Base-by-base conservation (phyloP, 2,113 vertebrate species). In the Podarcis muralis region DNA sequence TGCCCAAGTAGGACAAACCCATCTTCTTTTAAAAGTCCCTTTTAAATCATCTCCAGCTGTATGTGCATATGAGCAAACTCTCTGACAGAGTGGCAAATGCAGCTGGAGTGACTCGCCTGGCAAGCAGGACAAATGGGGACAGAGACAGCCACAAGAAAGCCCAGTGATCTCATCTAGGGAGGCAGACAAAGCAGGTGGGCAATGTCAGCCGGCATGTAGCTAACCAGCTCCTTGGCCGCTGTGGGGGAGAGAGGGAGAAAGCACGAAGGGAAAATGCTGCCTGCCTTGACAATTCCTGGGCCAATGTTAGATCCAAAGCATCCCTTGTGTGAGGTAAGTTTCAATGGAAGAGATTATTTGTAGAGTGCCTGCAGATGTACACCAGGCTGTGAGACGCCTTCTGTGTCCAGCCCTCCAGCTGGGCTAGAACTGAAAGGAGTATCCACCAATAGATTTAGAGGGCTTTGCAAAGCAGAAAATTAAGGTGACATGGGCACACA, bases 161-260 rank as follows among this genome's bases (percentile, higher is more conserved):
- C 22, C 0, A 65, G n/a, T 96, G 95, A 96, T 86, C 92, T 95
- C 94, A 95, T 94, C 85, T 89, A 91, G 93, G 90, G 92, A 94
- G 92, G 92, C 80, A 48, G 93, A 89, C 92, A 92, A 88, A 90
- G 88, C 91, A 32, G 32, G 1, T 79, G 91, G 94, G 79, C 89
- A 81, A 53, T 84, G 89, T 25, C 92, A 93, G 92, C 92, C 81
- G 84, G 43, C 35, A 88, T 88, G 22, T 25, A 20, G 77, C 93
- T 93, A 95, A 95, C 48, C 48, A 53, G 11, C 90, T 62, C 92
- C 12, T 93, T 81, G 32, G 85, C 86, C 87, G 83, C 85, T 59
- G 18, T 8, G 6, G 2, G 27, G 3, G 75, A n/a, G 75, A 32
- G 53, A 88, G 2, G 6, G 0, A 32, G 75, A 8, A 1, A 30